Evolutionary conservation across 2,797 vertebrate species (phyloP).

Genomic region (Podarcis lilfordi): DNA sequence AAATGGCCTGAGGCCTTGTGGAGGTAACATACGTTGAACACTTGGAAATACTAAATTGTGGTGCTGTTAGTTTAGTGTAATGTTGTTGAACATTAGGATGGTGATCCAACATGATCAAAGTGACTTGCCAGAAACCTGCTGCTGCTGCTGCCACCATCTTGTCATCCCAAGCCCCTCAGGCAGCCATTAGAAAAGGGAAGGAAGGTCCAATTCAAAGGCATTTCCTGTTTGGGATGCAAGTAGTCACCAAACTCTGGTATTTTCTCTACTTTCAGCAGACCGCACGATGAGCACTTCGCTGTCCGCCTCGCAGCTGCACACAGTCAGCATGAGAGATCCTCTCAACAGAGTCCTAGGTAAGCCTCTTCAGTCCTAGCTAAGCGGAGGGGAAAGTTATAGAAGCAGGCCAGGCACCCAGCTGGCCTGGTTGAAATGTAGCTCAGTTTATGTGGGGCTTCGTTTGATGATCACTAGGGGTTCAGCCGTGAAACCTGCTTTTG

Average conservation of each 20-base stretch:
- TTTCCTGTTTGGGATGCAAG: neutral
- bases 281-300: slow-evolving; percentile 95
- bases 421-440: too few relatives aligned
- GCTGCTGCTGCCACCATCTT: neutral
- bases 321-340: slow-evolving; percentile 95
- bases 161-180: fast-evolving
- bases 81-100: neutral
- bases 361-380: slow-evolving; percentile 28
- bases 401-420: neutral
- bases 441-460: neutral
- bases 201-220: neutral
- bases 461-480: neutral
- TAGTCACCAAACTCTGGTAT: neutral
- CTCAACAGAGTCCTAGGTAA: slow-evolving; percentile 94
- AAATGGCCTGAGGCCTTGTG: neutral
- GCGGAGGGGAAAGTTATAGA: neutral
- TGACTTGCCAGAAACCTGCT: neutral
- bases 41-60: neutral
- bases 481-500: neutral
- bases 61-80: too few relatives aligned
- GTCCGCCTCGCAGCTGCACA: slow-evolving; percentile 96
- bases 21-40: neutral
- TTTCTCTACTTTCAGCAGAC: slow-evolving; percentile 78
- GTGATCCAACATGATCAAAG: neutral
- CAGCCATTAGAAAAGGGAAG: neutral